Evolutionary conservation across 2,888 invertebrate genomes (phyloP).

Genomic region (Mythimna albipuncta): DNA sequence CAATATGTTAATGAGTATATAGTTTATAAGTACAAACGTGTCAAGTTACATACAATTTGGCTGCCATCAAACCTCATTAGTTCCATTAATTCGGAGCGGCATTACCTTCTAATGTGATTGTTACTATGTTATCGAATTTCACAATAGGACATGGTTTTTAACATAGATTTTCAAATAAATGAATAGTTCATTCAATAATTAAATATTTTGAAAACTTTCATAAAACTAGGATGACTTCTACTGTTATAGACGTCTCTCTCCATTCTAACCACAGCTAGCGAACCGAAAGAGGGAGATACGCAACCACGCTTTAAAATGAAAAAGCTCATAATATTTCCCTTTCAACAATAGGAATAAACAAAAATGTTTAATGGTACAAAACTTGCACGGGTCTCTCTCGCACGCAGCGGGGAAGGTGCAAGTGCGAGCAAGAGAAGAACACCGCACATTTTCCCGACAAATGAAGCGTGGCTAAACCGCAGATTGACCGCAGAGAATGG

Average conservation of each 20-base stretch:
- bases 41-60: conserved; percentile 68
- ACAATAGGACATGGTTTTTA: conserved; percentile 19
- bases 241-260: conserved; percentile 75
- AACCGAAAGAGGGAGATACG: conserved; percentile 77
- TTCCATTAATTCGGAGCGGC: conserved; percentile 70
- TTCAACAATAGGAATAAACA: conserved; percentile 88
- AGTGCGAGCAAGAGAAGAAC: conserved; percentile 79
- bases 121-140: conserved; percentile 50
- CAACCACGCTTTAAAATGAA: conserved; percentile 80
- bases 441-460: conserved; percentile 89
- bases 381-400: conserved; percentile 84
- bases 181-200: background rate
- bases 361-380: conserved; percentile 88
- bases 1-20: conserved; percentile 52
- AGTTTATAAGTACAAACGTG: conserved; percentile 63
- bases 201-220: conserved; percentile 10
- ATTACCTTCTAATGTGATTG: conserved; percentile 63
- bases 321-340: conserved; percentile 89
- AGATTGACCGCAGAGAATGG: conserved; percentile 91
- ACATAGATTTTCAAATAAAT: conserved; percentile 7
- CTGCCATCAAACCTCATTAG: conserved; percentile 73
- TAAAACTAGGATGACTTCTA: conserved; percentile 39
- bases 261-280: conserved; percentile 69
- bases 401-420: conserved; percentile 53
- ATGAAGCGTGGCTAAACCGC: conserved; percentile 91